Evolutionary conservation across 2,888 invertebrate genomes (phyloP), one percentile per base, ranked within the genome.

Genomic region (Catocala nupta): DNA sequence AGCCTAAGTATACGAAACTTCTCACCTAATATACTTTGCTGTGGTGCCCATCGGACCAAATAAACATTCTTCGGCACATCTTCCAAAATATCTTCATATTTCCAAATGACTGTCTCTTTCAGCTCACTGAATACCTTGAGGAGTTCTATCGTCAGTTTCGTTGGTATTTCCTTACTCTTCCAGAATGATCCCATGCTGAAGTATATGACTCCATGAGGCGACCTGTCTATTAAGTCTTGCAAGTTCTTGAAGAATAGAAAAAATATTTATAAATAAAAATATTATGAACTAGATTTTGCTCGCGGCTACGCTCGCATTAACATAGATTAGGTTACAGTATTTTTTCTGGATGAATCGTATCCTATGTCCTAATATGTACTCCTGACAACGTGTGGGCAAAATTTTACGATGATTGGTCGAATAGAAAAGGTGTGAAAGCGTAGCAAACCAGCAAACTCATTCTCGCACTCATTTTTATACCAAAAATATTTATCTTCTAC

Each of bases 171-270:
- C 11, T 78, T 78, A 34, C 84, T 82, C 50, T 81, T 78, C 12
- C 86, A 69, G n/a, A 83, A 81, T 0, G 89, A 84, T 4, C 91
- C 91, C 81, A 91, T 78, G 56, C 89, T 90, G 69, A 91, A 90
- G 68, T 81, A 86, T 56, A 91, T 83, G 1, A 87, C 86, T 0
- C 90, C 90, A 52, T 88, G 62, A 33, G 79, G 76, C 0, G 88
- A 79, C 11, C 73, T 73, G 49, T 88, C 86, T 65, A 89, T 73
- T 34, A 85, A 78, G 8, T 55, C 49, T 60, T 68, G 56, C 4
- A 71, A 43, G 50, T 68, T 55, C 70, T 70, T 25, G 11, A 59
- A 61, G 25, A 42, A n/a, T 3, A 5, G 16, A 10, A 42, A 9
- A 42, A 25, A 0, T 3, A 3, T 1, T 25, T 25, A 3, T 25